Conservation (phyloP, 2,888 invertebrate species). For the Parasteatoda lunata region DNA sequence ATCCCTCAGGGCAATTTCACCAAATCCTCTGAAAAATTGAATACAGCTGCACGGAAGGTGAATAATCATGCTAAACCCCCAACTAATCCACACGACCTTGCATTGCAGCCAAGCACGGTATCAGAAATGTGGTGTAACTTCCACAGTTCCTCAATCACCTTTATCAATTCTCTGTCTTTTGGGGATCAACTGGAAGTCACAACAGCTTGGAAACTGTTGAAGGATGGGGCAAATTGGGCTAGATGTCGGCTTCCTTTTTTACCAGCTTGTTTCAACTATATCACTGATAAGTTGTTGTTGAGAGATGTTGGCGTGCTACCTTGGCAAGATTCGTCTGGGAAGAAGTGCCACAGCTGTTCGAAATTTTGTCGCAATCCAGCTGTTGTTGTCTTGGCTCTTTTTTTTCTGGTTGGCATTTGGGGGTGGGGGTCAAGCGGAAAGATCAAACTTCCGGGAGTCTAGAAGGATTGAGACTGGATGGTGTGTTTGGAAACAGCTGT, state of each 20-base stretch:
- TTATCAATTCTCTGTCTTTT: no score
- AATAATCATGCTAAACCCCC: no score
- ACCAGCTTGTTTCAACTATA: conserved; percentile 15
- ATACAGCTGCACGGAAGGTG: no score
- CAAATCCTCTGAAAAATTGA: no score
- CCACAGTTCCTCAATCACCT: no score
- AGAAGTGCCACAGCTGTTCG: conserved; percentile 53
- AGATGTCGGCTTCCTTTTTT: conserved; percentile 37
- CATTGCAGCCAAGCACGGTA: no score
- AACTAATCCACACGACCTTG: no score
- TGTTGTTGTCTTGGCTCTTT: not conserved
- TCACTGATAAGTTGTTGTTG: not conserved
- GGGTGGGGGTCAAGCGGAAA: conserved; percentile 37
- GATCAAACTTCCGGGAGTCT: conserved; percentile 9
- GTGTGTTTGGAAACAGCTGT: not conserved
- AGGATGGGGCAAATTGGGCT: no score
- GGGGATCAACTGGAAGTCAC: no score
- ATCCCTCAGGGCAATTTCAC: no score
- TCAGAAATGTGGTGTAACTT: no score
- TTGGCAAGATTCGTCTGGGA: conserved; percentile 6
- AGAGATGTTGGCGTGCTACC: conserved; percentile 30
- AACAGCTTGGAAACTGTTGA: no score
- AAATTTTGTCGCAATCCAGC: conserved; percentile 39
- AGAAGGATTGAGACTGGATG: not conserved
- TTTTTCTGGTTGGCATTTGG: not conserved